Percentiles rank a stretch among this genome's conserved stretches.
These are phyloP conservation scores for Scomber colias DNA, from an alignment of 2,113 vertebrate genomes.

Conservation along the genomic window DNA sequence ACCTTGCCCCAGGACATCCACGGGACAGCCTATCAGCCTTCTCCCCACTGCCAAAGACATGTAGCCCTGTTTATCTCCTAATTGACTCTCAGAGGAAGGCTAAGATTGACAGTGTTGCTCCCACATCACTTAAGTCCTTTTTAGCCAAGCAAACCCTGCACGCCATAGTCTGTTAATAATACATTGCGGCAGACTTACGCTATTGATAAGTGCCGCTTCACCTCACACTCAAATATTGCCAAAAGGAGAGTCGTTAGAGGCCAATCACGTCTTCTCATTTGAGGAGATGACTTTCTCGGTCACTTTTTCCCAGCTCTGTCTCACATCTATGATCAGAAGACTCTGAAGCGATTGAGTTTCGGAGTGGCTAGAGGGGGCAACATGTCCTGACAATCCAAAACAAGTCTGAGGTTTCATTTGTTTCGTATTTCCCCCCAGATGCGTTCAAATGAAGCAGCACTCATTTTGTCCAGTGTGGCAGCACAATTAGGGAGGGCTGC, in stretches of 20 bases:
- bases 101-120: slow-evolving; percentile 82
- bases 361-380: slow-evolving; percentile 42
- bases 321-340: slow-evolving; percentile 57
- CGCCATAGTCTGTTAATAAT: slow-evolving; percentile 82
- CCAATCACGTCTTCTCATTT: slow-evolving; percentile 63
- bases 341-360: slow-evolving; percentile 25
- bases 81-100: slow-evolving; percentile 90
- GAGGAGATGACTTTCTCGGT: slow-evolving; percentile 65
- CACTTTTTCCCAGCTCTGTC: slow-evolving; percentile 45
- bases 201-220: slow-evolving; percentile 78
- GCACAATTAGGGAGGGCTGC: slow-evolving; percentile 66
- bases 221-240: slow-evolving; percentile 59
- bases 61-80: slow-evolving; percentile 88
- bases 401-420: slow-evolving; percentile 54
- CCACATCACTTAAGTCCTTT: slow-evolving; percentile 81
- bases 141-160: slow-evolving; percentile 74
- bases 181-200: slow-evolving; percentile 74
- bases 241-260: slow-evolving; percentile 52
- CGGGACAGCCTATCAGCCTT: slow-evolving; percentile 81
- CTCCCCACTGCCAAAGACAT: slow-evolving; percentile 80
- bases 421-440: slow-evolving; percentile 44
- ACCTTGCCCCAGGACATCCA: slow-evolving; percentile 88
- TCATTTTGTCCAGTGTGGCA: slow-evolving; percentile 65
- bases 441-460: slow-evolving; percentile 57
- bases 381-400: slow-evolving; percentile 59